A percentile compares a stretch with the other conserved stretches of the same genome.
phyloP scores from a whole-genome alignment of 64 coral and sea anemone species.

The Pocillopora damicornis region DNA sequence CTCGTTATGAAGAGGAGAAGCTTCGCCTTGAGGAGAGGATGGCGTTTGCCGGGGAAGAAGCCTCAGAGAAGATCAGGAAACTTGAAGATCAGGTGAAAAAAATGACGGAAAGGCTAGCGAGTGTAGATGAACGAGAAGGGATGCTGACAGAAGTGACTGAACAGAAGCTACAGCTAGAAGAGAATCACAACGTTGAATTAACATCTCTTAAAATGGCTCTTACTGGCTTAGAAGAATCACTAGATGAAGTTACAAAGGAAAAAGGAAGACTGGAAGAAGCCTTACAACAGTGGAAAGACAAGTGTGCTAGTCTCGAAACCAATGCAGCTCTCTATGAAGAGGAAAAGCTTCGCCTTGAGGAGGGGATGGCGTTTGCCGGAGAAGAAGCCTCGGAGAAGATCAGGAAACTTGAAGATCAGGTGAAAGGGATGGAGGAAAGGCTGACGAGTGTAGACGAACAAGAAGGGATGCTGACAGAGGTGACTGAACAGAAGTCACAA shows the following conservation, averaged over 20 bases:
- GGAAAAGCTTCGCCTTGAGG: neutral
- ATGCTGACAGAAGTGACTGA: slow-evolving; percentile 17
- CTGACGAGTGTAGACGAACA: slow-evolving; percentile 3
- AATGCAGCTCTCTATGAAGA: neutral
- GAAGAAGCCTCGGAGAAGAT: neutral
- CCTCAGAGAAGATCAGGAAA: slow-evolving; percentile 1
- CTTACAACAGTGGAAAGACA: neutral
- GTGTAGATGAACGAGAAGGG: neutral
- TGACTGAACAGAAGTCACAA: slow-evolving; percentile 1
- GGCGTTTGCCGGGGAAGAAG: neutral
- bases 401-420: neutral
- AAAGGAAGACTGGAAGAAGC: neutral
- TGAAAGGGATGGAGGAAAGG: neutral
- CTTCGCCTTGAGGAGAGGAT: neutral
- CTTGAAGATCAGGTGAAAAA: neutral
- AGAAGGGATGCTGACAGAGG: slow-evolving; percentile 5
- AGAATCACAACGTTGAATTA: neutral
- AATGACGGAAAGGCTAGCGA: slow-evolving; percentile 2
- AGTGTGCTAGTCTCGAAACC: neutral
- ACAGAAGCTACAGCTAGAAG: neutral
- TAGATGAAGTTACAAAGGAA: neutral
- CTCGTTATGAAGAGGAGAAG: neutral
- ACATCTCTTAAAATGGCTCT: neutral
- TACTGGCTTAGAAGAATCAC: too few relatives aligned
- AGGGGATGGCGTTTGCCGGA: neutral